These are phyloP conservation scores for Labroides dimidiatus DNA, from an alignment of 2,797 vertebrate species.

Conservation along the genomic window DNA sequence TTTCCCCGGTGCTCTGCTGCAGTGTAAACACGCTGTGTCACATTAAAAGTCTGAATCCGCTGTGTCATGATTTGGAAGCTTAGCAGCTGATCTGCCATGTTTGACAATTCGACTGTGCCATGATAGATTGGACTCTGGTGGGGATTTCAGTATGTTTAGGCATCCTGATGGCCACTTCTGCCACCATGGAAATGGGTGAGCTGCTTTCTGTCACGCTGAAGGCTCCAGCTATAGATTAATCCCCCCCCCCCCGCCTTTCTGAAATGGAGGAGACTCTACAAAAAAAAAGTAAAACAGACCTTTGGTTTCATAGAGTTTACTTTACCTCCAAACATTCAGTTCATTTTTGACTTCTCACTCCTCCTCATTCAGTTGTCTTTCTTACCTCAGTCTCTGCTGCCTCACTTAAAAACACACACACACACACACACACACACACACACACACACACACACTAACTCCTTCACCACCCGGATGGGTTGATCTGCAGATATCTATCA, in stretches of 20 bases:
- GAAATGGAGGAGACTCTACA: constrained; percentile 15
- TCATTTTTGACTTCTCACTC: not conserved
- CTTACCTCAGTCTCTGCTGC: not conserved
- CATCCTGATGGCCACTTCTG: constrained; percentile 26
- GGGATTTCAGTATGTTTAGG: constrained; percentile 37
- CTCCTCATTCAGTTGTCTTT: not conserved
- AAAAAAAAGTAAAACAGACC: constrained; percentile 1
- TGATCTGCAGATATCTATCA: constrained; percentile 40
- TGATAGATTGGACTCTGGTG: constrained; percentile 28
- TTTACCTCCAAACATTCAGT: not conserved
- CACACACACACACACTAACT: not conserved
- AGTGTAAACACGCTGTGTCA: constrained; percentile 76
- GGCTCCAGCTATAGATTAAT: constrained; percentile 8
- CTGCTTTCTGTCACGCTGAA: constrained; percentile 7
- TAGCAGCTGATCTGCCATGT: constrained; percentile 60
- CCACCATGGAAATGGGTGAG: constrained; percentile 25
- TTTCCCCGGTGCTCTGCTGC: constrained; percentile 62
- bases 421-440: constrained; percentile 13
- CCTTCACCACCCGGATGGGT: constrained; percentile 15
- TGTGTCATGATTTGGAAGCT: constrained; percentile 73
- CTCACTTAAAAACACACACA: not conserved
- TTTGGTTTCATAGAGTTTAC: not conserved
- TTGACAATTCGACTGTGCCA: constrained; percentile 54
- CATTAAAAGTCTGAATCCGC: constrained; percentile 70
- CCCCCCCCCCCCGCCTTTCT: constrained; percentile 8